A percentile compares a stretch with the other conserved stretches of the same genome.
Evolutionary conservation across 2,888 invertebrate genomes (phyloP).

Genomic region (Teinopalpus imperialis): DNA sequence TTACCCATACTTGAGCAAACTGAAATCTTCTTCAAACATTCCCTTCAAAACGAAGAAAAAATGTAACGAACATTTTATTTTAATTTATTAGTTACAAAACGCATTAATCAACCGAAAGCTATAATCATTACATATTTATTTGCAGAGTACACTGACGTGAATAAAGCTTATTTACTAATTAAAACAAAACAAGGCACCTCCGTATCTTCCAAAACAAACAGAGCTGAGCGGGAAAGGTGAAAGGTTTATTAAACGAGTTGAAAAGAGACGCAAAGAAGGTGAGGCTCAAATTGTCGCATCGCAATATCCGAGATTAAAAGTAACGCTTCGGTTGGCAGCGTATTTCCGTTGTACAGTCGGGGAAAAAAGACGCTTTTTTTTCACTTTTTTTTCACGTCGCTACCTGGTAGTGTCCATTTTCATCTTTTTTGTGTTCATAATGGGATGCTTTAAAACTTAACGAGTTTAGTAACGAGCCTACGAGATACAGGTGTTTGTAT

Average conservation of each 20-base stretch:
- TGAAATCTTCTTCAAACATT: no score
- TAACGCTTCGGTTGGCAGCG: constrained; percentile 69
- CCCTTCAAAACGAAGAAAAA: no score
- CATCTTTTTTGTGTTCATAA: constrained; percentile 20
- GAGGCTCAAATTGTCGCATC: constrained; percentile 61
- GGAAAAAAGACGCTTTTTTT: constrained; percentile 39
- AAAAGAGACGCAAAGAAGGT: constrained; percentile 44
- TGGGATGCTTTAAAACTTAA: constrained; percentile 25
- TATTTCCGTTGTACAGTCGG: constrained; percentile 52
- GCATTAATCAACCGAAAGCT: not conserved
- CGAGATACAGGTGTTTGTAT: constrained; percentile 20
- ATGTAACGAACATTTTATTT: no score
- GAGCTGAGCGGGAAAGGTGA: constrained; percentile 36
- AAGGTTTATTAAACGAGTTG: constrained; percentile 22
- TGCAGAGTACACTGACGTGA: constrained; percentile 18
- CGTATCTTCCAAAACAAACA: constrained; percentile 25
- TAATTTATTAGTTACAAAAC: not conserved
- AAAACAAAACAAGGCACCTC: constrained; percentile 26
- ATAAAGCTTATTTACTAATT: constrained; percentile 28
- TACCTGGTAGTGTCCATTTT: constrained; percentile 27
- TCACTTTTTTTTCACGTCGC: constrained; percentile 31
- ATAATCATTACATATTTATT: constrained; percentile 1
- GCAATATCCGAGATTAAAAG: constrained; percentile 80
- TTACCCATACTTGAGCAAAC: no score
- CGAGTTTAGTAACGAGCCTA: constrained; percentile 26